phyloP scores from a whole-genome alignment of 2,797 vertebrate genomes.

The Eulemur coronatus region DNA sequence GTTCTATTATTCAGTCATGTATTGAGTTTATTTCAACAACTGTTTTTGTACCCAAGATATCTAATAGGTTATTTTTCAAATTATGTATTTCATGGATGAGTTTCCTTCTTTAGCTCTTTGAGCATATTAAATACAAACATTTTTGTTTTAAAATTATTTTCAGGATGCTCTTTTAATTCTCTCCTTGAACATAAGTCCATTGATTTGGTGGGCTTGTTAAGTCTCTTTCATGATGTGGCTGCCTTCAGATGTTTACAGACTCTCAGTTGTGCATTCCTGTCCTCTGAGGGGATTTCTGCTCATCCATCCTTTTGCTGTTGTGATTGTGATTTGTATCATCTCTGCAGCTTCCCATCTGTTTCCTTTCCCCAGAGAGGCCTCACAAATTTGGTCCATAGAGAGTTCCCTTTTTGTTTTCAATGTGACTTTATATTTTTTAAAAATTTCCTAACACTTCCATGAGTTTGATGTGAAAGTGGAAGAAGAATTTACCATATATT shows the following conservation, averaged over 20 bases:
- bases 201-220: neutral
- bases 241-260: neutral
- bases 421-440: neutral
- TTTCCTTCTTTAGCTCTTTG: constrained; percentile 41
- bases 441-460: neutral
- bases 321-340: neutral
- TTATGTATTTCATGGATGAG: neutral
- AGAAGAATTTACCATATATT: constrained; percentile 9
- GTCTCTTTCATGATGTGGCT: neutral
- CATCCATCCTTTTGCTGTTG: neutral
- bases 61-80: constrained; percentile 30
- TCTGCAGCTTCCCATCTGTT: neutral
- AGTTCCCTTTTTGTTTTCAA: constrained; percentile 42
- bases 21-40: constrained; percentile 2
- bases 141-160: constrained; percentile 51
- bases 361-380: constrained; percentile 19
- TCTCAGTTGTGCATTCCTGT: neutral
- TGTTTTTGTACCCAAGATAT: neutral
- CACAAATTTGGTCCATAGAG: neutral
- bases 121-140: neutral
- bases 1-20: neutral
- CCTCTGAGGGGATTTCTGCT: neutral
- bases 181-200: neutral
- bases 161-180: neutral
- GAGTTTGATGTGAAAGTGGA: neutral